Base-by-base conservation (phyloP, 1,140 invertebrate genomes). In the Limonius californicus region DNA sequence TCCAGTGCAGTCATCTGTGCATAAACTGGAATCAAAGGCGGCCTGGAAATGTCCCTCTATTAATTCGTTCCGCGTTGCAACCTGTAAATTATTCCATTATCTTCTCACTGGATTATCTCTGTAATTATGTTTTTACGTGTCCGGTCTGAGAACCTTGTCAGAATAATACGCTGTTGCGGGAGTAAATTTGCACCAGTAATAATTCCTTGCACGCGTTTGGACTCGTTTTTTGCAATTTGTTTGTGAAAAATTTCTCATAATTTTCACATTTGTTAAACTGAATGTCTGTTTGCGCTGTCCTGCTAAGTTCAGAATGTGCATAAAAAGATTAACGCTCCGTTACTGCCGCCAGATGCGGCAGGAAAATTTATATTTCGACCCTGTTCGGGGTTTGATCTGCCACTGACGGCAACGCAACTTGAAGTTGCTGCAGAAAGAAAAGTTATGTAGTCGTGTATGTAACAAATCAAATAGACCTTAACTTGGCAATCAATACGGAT, bases 11-110 rank as follows among this genome's bases (percentile, higher is more conserved):
- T 61, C 64, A 59, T 68, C 61, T 68, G 61, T 66, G 61, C 32
- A 21, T 45, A 58, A 68, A 65, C 65, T 65, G 59, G 61, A 68
- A 63, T 61, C 66, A 63, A 43, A 63, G 58, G 66, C 66, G 60
- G 45, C 53, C 62, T 65, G 66, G 45, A 68, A 68, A 65, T 68
- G 63, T 61, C 60, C 63, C 42, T 20, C 66, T 58, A 68, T 68
- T 66, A 68, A 68, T 68, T 68, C 64, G 60, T 65, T 59, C 56
- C 47, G 50, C 30, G 21, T 55, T 35, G 30, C 30, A 35, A 55
- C 58, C 57, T 58, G 57, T 68, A 68, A 68, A 68, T 68, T 68
- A 68, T 63, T 66, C 57, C 1, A 57, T 66, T 68, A 68, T 68
- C 66, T 57, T 19, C 54, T 63, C 21, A 18, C 4, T 16, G 30